Base-by-base conservation (phyloP, 2,113 vertebrate genomes). In the Ceyx margarethae region DNA sequence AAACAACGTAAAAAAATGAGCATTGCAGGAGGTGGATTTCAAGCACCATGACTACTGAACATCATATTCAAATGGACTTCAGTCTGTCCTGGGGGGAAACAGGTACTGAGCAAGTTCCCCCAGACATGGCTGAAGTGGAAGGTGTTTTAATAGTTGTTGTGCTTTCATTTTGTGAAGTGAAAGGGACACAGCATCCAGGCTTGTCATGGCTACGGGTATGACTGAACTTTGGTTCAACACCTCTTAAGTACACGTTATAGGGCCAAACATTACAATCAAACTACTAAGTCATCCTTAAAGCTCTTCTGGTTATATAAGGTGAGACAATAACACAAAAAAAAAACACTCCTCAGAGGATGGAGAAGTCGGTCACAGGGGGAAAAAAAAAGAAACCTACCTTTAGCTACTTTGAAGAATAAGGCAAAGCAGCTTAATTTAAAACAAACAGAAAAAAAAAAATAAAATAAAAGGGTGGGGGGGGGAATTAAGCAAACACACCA, bases 21-120 rank as follows among this genome's bases (percentile, higher is more conserved):
- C 82, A 43, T 37, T 50, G 76, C 86, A 69, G 79, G 48, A 67
- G 66, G 73, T 48, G 69, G 29, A 67, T 28, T 57, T 79, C 56
- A 61, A 82, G 73, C 83, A 73, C 91, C 65, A 13, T 9, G 22
- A 15, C 20, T 11, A 12, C 46, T 18, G 31, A n/a, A 43, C 65
- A 26, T 13, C 3, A 0, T 3, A 15, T 3, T 26, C 37, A 13
- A 6, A 6, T 0, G 6, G 7, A 4, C 65, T 7, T 19, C 69
- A 51, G 66, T 71, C 33, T 6, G 8, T 40, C 29, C 40, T 2
- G 5, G 10, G 51, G 57, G n/a, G 10, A 37, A 76, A 15, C n/a
- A n/a, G 29, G 4, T 7, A 13, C 56, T 10, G 3, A 2, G 0
- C n/a, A 13, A 8, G 15, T 5, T 25, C 15, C 64, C 28, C 54